Percentiles rank a stretch among this genome's conserved stretches.
Evolutionary conservation across 2,113 vertebrate species (phyloP).

Genomic region (Gallinago undulata): DNA sequence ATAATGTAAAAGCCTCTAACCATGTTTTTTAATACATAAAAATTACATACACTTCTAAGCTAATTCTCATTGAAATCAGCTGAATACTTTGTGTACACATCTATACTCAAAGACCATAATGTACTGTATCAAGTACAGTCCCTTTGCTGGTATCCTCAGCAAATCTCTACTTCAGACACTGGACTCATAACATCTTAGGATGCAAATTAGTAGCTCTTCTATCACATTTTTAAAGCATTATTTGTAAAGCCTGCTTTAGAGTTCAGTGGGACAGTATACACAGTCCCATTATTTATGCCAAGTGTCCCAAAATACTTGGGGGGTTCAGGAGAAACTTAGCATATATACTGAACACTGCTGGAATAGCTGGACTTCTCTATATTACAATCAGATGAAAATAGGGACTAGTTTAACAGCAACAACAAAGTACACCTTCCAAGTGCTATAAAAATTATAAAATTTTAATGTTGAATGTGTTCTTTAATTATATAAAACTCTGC

Average conservation of each 20-base stretch:
- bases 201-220: background rate
- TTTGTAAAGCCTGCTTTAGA: background rate
- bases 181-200: background rate
- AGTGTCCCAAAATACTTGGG: background rate
- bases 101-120: background rate
- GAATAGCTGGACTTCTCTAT: conserved; percentile 10
- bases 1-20: background rate
- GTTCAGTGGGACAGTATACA: background rate
- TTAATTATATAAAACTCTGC: conserved; percentile 69
- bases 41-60: conserved; percentile 13
- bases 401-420: conserved; percentile 49
- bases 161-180: background rate
- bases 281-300: background rate
- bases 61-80: conserved; percentile 43
- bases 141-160: background rate
- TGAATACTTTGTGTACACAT: background rate
- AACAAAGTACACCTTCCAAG: conserved; percentile 50
- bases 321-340: background rate
- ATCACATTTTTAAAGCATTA: background rate
- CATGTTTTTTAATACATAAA: conserved; percentile 19
- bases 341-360: background rate
- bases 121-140: background rate
- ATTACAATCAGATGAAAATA: background rate
- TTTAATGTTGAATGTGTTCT: conserved; percentile 33
- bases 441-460: conserved; percentile 34